Percentiles rank a stretch among this genome's conserved stretches.
Conservation (phyloP, 2,888 invertebrate species). For the Yponomeuta evonymella region DNA sequence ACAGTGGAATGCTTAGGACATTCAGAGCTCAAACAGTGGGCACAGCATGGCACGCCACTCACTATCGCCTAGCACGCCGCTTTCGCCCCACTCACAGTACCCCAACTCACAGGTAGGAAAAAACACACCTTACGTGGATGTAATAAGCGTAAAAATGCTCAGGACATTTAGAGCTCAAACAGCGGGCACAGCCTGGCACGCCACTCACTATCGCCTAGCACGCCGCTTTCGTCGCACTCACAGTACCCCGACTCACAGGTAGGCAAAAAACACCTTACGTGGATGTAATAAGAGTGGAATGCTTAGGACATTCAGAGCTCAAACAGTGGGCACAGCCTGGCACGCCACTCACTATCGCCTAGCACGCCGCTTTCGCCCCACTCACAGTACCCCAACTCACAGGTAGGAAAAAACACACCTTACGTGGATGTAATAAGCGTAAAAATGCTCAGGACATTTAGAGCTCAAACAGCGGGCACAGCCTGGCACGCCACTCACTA, state of each 20-base stretch:
- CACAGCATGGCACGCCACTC: slow-evolving; percentile 50
- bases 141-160: not conserved
- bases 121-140: not conserved
- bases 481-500: slow-evolving; percentile 35
- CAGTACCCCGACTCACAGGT: slow-evolving; percentile 58
- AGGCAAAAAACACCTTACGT: slow-evolving; percentile 23
- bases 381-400: slow-evolving; percentile 52
- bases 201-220: slow-evolving; percentile 49
- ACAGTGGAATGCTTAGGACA: slow-evolving; percentile 37
- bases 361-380: slow-evolving; percentile 50
- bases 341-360: slow-evolving; percentile 45
- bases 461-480: slow-evolving; percentile 54
- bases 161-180: slow-evolving; percentile 36
- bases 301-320: slow-evolving; percentile 28
- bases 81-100: slow-evolving; percentile 48
- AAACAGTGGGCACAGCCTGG: slow-evolving; percentile 43
- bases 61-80: slow-evolving; percentile 50
- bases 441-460: slow-evolving; percentile 18
- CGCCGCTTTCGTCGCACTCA: slow-evolving; percentile 48
- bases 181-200: slow-evolving; percentile 40
- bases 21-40: slow-evolving; percentile 30
- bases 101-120: slow-evolving; percentile 55
- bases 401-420: slow-evolving; percentile 38
- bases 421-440: not conserved
- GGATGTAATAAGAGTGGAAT: not conserved